These are phyloP conservation scores for Archaeoteleia sp. DNA, from an alignment of 2,888 invertebrate genomes.

Conservation along the genomic window DNA sequence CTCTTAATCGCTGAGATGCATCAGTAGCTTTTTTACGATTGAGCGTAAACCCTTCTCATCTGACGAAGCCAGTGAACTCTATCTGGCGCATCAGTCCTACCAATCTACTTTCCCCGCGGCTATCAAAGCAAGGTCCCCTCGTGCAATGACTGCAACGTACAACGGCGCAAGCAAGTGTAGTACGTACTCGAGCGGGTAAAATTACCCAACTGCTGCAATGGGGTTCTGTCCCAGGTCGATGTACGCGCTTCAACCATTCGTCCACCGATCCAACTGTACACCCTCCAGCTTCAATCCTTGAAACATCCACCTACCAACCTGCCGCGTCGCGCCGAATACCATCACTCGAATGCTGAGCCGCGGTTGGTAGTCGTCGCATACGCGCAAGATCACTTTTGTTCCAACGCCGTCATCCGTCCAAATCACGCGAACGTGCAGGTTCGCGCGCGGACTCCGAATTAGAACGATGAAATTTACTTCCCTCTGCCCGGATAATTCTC, in stretches of 20 bases:
- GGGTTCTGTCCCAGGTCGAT: constrained; percentile 58
- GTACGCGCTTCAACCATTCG: constrained; percentile 63
- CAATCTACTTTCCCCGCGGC: constrained; percentile 70
- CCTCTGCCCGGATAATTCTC: constrained; percentile 14
- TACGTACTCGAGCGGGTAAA: constrained; percentile 68
- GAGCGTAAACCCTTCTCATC: constrained; percentile 65
- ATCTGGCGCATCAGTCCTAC: constrained; percentile 67
- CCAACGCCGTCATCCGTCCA: constrained; percentile 59
- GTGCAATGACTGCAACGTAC: constrained; percentile 24
- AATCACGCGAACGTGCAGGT: constrained; percentile 50
- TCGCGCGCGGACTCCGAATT: constrained; percentile 29
- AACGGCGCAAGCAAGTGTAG: constrained; percentile 55
- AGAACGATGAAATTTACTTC: constrained; percentile 27
- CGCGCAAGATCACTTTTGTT: constrained; percentile 61
- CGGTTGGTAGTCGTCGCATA: constrained; percentile 54
- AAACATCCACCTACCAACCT: constrained; percentile 26
- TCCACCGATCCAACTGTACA: constrained; percentile 52
- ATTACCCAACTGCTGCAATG: constrained; percentile 66
- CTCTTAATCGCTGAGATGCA: constrained; percentile 50
- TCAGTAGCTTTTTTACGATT: constrained; percentile 63
- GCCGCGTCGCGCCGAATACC: constrained; percentile 11
- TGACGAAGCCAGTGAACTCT: constrained; percentile 69
- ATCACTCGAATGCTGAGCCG: constrained; percentile 14
- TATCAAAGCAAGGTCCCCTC: constrained; percentile 67
- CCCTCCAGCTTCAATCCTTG: constrained; percentile 52